phyloP scores from a whole-genome alignment of 2,888 invertebrate genomes.

The Leucophenga montana region DNA sequence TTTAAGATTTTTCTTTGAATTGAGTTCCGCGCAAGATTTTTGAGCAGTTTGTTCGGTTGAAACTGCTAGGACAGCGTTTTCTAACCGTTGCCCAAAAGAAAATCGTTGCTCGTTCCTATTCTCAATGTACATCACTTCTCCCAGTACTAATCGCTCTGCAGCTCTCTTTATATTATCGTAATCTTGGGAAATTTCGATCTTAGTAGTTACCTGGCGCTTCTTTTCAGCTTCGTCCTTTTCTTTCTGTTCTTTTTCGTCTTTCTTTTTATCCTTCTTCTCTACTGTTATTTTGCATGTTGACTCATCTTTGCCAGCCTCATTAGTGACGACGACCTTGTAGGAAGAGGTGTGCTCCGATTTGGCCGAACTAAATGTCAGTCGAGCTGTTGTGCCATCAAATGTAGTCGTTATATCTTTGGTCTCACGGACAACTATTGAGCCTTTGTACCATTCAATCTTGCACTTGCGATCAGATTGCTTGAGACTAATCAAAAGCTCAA shows the following conservation, averaged over 20 bases:
- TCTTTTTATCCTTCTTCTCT: conserved; percentile 75
- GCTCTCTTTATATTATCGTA: background rate
- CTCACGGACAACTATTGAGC: conserved; percentile 83
- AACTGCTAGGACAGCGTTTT: no score
- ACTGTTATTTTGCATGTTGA: conserved; percentile 90
- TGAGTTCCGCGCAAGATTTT: no score
- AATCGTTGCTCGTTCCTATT: no score
- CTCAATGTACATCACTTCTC: no score
- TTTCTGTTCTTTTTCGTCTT: conserved; percentile 75
- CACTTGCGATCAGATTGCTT: conserved; percentile 85
- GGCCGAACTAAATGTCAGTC: conserved; percentile 84
- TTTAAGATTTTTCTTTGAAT: no score
- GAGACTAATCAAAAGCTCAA: conserved; percentile 84
- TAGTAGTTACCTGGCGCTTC: conserved; percentile 72
- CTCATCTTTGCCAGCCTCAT: conserved; percentile 93
- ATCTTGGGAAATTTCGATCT: conserved; percentile 16
- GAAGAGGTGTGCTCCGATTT: conserved; percentile 85
- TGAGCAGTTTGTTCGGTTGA: no score
- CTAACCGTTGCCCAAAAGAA: no score
- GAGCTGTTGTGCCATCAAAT: conserved; percentile 88
- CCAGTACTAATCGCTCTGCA: no score
- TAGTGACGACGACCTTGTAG: conserved; percentile 89
- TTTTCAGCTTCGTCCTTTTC: conserved; percentile 74
- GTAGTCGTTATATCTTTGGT: conserved; percentile 84
- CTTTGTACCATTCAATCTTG: conserved; percentile 90